phyloP scores from a whole-genome alignment of 2,113 vertebrate genomes.

The Barnardius zonarius region DNA sequence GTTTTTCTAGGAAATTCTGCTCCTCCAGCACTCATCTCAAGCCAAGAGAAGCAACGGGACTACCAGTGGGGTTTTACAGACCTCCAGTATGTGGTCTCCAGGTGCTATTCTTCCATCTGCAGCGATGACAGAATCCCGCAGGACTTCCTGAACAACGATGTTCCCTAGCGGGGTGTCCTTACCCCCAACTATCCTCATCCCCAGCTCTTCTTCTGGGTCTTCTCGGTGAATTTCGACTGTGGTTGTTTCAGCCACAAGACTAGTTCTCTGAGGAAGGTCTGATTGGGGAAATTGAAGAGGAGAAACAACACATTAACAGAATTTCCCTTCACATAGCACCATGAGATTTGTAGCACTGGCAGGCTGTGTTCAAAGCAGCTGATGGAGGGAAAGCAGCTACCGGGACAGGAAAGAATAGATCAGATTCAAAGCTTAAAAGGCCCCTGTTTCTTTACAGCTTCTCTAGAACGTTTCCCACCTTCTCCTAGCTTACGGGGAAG shows the following conservation, averaged over 20 bases:
- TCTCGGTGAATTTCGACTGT: constrained; percentile 84
- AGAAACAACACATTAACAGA: not conserved
- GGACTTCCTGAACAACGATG: constrained; percentile 88
- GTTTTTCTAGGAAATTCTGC: not conserved
- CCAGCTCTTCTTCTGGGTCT: constrained; percentile 83
- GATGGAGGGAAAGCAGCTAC: not conserved
- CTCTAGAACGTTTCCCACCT: not conserved
- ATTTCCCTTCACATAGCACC: not conserved
- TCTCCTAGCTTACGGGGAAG: not conserved
- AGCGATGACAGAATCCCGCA: constrained; percentile 80
- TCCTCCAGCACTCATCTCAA: not conserved
- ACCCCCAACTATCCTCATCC: constrained; percentile 88
- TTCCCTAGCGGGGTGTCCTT: constrained; percentile 91
- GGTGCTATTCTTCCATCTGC: constrained; percentile 86
- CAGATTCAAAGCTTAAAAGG: not conserved
- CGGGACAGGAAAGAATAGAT: not conserved
- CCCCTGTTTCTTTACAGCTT: not conserved
- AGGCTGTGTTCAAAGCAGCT: not conserved
- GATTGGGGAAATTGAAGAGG: not conserved
- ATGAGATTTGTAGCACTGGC: not conserved
- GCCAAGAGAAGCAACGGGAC: not conserved
- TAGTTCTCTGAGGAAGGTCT: constrained; percentile 84
- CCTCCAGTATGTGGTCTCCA: constrained; percentile 92
- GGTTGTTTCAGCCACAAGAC: constrained; percentile 85
- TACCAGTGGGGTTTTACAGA: constrained; percentile 22